Conservation (phyloP, 2,797 vertebrate genomes). For the Platalea minor region DNA sequence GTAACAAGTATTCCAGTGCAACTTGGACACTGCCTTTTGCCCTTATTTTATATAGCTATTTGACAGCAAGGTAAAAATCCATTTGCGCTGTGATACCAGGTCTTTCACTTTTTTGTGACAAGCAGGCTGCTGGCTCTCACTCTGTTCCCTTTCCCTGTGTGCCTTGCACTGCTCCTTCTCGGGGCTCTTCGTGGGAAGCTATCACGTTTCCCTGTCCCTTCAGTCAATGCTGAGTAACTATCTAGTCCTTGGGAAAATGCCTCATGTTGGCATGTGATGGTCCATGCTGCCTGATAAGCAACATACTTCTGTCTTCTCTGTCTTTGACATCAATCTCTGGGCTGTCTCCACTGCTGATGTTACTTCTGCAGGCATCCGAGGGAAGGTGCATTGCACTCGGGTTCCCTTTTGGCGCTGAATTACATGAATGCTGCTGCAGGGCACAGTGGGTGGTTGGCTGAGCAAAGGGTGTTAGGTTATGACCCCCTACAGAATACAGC, state of each 20-base stretch:
- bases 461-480: background rate
- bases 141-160: background rate
- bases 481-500: background rate
- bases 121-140: background rate
- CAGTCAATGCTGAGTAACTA: background rate
- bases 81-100: background rate
- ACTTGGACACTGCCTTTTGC: background rate
- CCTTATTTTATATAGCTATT: background rate
- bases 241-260: background rate
- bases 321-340: background rate
- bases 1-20: background rate
- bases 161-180: background rate
- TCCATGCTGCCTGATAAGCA: background rate
- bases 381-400: background rate
- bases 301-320: background rate
- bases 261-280: background rate
- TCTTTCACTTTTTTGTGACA: background rate
- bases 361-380: background rate
- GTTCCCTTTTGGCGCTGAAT: background rate
- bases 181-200: background rate
- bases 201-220: background rate
- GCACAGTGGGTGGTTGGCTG: fast-evolving
- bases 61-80: background rate
- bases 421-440: background rate
- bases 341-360: background rate